These are phyloP conservation scores for Anser brachyrhynchus DNA, from an alignment of 2,113 vertebrate genomes.

Conservation along the genomic window DNA sequence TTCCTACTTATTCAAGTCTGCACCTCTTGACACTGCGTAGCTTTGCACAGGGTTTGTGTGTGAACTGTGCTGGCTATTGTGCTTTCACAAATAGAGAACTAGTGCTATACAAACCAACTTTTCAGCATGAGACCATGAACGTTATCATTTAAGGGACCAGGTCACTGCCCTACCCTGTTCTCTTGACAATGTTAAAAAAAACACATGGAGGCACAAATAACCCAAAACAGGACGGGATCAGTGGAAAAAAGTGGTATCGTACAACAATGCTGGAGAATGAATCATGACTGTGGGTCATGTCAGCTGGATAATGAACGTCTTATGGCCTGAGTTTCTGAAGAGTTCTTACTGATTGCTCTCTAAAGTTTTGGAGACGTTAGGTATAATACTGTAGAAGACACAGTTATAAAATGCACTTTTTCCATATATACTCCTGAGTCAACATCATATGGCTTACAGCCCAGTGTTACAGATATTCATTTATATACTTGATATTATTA, in stretches of 20 bases:
- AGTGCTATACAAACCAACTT: background rate
- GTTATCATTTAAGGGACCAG: background rate
- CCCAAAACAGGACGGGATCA: background rate
- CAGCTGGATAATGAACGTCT: background rate
- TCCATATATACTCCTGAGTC: background rate
- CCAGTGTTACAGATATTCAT: background rate
- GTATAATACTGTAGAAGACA: background rate
- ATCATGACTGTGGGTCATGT: background rate
- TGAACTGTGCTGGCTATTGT: background rate
- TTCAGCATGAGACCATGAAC: background rate
- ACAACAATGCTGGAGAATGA: background rate
- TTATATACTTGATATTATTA: background rate
- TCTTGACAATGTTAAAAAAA: conserved; percentile 12
- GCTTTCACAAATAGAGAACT: background rate
- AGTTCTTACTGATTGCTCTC: background rate
- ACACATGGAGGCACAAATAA: conserved; percentile 16
- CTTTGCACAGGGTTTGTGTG: background rate
- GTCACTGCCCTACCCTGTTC: background rate
- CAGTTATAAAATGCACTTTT: background rate
- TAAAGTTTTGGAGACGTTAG: background rate
- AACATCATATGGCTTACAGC: background rate
- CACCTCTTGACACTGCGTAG: background rate
- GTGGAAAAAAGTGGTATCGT: background rate
- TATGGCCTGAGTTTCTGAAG: background rate
- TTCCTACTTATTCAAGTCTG: background rate